Evolutionary conservation across 1,140 invertebrate species (phyloP).

Genomic region (Euwallacea similis): DNA sequence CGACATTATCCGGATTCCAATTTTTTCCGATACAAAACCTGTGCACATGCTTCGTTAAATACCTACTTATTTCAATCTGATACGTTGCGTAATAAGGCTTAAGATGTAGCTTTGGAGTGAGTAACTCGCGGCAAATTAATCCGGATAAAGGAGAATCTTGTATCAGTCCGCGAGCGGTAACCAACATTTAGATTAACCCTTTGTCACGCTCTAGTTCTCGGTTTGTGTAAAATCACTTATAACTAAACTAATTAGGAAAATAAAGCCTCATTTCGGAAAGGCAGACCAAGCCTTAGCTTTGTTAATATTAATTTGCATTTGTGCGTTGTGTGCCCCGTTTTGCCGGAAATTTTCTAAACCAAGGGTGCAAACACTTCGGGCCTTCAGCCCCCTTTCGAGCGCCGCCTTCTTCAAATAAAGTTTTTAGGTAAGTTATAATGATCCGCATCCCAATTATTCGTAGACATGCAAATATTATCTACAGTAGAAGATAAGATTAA

Average conservation of each 20-base stretch:
- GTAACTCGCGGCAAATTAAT: slow-evolving; percentile 12
- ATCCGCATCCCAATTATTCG: too few relatives aligned
- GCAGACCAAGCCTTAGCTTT: slow-evolving; percentile 17
- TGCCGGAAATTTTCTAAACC: too few relatives aligned
- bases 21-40: background rate
- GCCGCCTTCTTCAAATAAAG: too few relatives aligned
- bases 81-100: slow-evolving; percentile 2
- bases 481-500: too few relatives aligned
- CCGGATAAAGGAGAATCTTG: slow-evolving; percentile 16
- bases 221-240: slow-evolving; percentile 37
- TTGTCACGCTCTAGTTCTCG: slow-evolving; percentile 32
- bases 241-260: slow-evolving; percentile 38
- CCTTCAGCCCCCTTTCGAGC: too few relatives aligned
- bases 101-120: slow-evolving; percentile 1
- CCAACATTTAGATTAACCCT: slow-evolving; percentile 24
- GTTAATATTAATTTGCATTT: slow-evolving; percentile 36
- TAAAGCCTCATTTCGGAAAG: slow-evolving; percentile 25
- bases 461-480: too few relatives aligned
- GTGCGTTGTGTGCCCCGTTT: too few relatives aligned
- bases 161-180: slow-evolving; percentile 11
- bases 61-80: slow-evolving; percentile 2
- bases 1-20: background rate
- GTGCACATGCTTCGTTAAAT: background rate
- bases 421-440: too few relatives aligned
- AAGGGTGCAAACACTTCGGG: too few relatives aligned